Percentiles rank a stretch among this genome's conserved stretches.
Conservation (phyloP, 2,113 vertebrate genomes). For the Bungarus multicinctus region DNA sequence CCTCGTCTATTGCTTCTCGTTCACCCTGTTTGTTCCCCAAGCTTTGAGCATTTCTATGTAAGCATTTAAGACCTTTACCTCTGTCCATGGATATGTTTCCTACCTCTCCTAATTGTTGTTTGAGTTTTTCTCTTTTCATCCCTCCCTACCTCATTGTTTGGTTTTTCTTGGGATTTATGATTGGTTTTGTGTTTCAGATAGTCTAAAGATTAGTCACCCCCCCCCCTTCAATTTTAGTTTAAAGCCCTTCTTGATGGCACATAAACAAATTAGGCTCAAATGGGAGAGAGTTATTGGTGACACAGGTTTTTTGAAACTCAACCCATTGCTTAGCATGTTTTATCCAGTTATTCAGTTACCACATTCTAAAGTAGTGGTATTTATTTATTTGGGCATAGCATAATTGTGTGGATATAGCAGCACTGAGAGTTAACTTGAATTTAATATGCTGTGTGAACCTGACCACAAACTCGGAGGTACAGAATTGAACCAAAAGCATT, state of each 20-base stretch:
- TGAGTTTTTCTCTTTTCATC: no score
- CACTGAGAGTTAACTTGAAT: background rate
- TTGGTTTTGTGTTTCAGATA: no score
- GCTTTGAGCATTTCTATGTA: no score
- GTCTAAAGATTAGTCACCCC: no score
- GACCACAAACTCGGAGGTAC: background rate
- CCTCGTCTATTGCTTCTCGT: no score
- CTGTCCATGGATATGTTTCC: no score
- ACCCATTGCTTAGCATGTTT: background rate
- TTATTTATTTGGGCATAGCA: background rate
- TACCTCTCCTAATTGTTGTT: no score
- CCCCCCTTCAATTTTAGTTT: no score
- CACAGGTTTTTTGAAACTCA: background rate
- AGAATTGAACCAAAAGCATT: background rate
- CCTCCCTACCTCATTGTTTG: no score
- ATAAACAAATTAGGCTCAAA: background rate
- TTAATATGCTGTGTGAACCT: background rate
- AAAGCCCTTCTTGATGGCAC: background rate
- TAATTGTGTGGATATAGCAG: background rate
- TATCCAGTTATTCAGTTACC: background rate
- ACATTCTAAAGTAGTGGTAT: background rate
- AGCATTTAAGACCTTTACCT: no score
- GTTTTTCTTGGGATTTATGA: no score
- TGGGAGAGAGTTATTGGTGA: background rate
- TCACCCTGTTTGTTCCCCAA: no score